phyloP scores from a whole-genome alignment of 1,140 invertebrate species.

The Paralvinella palmiformis region DNA sequence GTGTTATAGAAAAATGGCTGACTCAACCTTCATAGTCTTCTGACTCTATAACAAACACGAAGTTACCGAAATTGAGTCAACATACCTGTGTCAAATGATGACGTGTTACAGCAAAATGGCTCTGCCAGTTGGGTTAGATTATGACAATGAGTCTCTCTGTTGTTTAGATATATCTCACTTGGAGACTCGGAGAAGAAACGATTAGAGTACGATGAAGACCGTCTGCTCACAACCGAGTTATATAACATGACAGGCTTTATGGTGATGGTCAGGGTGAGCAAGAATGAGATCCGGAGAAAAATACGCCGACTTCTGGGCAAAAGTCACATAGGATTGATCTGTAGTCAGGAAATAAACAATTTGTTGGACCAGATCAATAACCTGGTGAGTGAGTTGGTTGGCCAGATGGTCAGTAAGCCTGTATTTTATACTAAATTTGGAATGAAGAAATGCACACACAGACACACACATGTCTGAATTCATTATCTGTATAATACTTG shows the following conservation, averaged over 20 bases:
- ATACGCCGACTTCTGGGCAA: conserved; percentile 90
- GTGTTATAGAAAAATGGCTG: no score
- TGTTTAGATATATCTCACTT: conserved; percentile 74
- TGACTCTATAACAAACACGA: no score
- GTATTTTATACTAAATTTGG: neutral
- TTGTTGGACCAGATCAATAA: conserved; percentile 91
- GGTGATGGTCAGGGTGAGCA: conserved; percentile 86
- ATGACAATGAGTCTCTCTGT: neutral
- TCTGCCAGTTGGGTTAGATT: neutral
- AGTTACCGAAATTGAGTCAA: no score
- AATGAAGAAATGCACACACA: no score
- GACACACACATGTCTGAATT: no score
- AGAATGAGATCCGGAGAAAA: conserved; percentile 83
- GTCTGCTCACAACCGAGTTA: conserved; percentile 87
- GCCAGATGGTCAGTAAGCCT: neutral
- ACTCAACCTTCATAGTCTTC: no score
- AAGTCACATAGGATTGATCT: conserved; percentile 94
- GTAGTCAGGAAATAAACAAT: conserved; percentile 95
- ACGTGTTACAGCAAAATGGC: neutral
- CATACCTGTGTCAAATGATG: no score
- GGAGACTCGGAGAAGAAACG: conserved; percentile 91
- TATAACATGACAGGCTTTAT: conserved; percentile 96
- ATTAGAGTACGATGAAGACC: conserved; percentile 96
- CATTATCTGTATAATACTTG: no score
- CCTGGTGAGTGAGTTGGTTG: conserved; percentile 64